Evolutionary conservation across 2,888 invertebrate species (phyloP), one percentile per base, ranked within the genome.

Genomic region (Sphaeridia pumilis): DNA sequence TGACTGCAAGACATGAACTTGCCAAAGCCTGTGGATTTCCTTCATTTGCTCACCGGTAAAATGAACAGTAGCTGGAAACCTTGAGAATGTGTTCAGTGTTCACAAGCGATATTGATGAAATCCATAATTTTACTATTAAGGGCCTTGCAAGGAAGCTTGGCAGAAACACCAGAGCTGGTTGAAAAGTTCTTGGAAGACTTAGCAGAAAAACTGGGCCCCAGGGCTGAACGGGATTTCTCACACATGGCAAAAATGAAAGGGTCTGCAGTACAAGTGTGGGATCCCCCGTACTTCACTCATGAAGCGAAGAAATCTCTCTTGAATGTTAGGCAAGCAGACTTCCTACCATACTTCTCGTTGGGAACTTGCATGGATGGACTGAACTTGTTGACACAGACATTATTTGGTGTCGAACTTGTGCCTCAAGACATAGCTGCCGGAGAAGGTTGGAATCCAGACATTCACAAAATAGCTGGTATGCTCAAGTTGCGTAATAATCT

Each of bases 301-400:
- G 81, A 81, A 67, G 81, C 84, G 0, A 86, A 84, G 69, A 78
- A 77, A 0, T 77, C 80, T 55, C 76, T 83, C 67, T 73, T 87
- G 0, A 61, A 65, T 42, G 60, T 61, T n/a, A 78, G 82, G 55
- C 80, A 81, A 0, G 80, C 80, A 12, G 77, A 79, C 49, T 86
- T 83, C 66, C 77, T 83, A 38, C 87, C 85, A 2, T 93, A 84
- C 70, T 92, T 90, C 71, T 93, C 87, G 12, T 75, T 97, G 1
- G 95, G 95, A 1, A 80, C 84, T 5, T 94, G 95, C 67, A 95
- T 98, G 92, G 93, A 94, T 67, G 98, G 97, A 0, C 74, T 98
- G n/a, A 87, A 88, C 69, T 78, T 82, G 68, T 72, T 98, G n/a
- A 84, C 92, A 61, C 78, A 83, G 57, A 77, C 80, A 22, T 73